These are phyloP conservation scores for Phaonia tiefii DNA, from an alignment of 2,888 invertebrate species.

Conservation along the genomic window DNA sequence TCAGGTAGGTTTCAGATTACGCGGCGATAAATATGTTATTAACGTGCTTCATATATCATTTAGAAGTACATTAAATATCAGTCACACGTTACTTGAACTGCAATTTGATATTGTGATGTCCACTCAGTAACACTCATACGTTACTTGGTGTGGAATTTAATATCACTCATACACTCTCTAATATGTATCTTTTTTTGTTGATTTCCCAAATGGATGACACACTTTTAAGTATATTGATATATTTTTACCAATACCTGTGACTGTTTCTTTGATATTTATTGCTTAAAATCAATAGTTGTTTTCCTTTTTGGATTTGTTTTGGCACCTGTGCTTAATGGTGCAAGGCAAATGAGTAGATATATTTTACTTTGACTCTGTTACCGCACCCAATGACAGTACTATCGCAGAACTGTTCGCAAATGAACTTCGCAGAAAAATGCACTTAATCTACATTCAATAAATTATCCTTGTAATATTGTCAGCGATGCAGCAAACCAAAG, in stretches of 20 bases:
- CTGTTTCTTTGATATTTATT: neutral
- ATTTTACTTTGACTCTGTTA: slow-evolving; percentile 32
- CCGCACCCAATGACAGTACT: slow-evolving; percentile 44
- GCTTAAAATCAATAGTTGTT: neutral
- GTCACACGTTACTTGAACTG: too few relatives aligned
- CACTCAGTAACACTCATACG: too few relatives aligned
- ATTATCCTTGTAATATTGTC: slow-evolving; percentile 48
- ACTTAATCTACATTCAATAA: slow-evolving; percentile 55
- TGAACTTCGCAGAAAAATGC: slow-evolving; percentile 17
- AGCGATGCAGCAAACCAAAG: neutral
- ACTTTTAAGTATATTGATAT: too few relatives aligned
- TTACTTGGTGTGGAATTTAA: too few relatives aligned
- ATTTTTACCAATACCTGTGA: neutral
- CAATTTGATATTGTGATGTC: too few relatives aligned
- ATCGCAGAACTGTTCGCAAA: slow-evolving; percentile 40
- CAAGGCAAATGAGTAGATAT: slow-evolving; percentile 51
- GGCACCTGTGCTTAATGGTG: slow-evolving; percentile 49
- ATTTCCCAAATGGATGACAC: too few relatives aligned
- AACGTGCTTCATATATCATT: too few relatives aligned
- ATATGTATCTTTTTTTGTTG: too few relatives aligned
- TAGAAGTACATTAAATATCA: too few relatives aligned
- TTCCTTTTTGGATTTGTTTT: slow-evolving; percentile 27
- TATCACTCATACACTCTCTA: too few relatives aligned
- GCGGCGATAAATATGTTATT: too few relatives aligned
- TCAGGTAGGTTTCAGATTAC: too few relatives aligned